Percentiles rank a stretch among this genome's conserved stretches.
Conservation (phyloP, 2,113 vertebrate genomes). For the Ornithorhynchus anatinus region DNA sequence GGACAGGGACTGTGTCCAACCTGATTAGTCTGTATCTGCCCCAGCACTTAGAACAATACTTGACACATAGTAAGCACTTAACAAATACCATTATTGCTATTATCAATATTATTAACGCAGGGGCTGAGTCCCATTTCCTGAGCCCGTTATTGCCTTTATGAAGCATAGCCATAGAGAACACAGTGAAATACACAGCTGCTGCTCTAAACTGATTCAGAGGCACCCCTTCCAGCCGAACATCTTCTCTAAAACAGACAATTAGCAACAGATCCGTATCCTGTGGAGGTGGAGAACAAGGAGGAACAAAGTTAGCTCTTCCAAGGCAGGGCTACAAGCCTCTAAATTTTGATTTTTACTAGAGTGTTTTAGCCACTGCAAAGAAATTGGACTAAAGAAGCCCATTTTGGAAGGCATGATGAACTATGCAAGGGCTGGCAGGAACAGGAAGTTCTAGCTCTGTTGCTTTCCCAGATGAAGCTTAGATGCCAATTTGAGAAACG, state of each 20-base stretch:
- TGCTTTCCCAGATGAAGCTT: slow-evolving; percentile 6
- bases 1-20: too few relatives aligned
- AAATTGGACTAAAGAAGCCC: slow-evolving; percentile 14
- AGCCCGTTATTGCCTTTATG: not conserved
- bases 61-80: too few relatives aligned
- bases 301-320: not conserved
- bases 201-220: too few relatives aligned
- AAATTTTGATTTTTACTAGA: not conserved
- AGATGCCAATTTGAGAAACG: slow-evolving; percentile 5
- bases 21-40: too few relatives aligned
- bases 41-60: too few relatives aligned
- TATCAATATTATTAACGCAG: not conserved
- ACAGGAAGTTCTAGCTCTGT: slow-evolving; percentile 41
- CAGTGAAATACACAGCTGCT: not conserved
- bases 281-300: not conserved
- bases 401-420: slow-evolving; percentile 55
- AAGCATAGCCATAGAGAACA: not conserved
- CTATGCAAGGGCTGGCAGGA: slow-evolving; percentile 60
- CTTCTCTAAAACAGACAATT: not conserved
- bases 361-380: slow-evolving; percentile 25
- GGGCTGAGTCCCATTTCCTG: not conserved
- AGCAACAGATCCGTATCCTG: not conserved
- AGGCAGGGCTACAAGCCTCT: not conserved
- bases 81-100: too few relatives aligned
- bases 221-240: not conserved